A percentile compares a stretch with the other conserved stretches of the same genome.
Evolutionary conservation across 1,140 invertebrate species (phyloP).

Genomic region (Listronotus bonariensis): DNA sequence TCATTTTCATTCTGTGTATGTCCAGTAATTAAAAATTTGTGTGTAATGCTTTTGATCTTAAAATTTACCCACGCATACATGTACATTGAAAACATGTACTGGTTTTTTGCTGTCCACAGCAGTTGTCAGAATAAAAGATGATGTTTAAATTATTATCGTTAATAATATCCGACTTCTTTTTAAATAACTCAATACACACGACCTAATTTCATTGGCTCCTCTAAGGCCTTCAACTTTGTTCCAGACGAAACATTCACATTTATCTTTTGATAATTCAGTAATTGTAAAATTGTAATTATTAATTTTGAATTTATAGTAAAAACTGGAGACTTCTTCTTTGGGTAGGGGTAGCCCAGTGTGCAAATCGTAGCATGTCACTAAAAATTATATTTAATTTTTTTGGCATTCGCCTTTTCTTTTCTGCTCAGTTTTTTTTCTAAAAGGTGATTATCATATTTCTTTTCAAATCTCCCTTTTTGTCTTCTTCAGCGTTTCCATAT

Average conservation of each 20-base stretch:
- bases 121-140: constrained; percentile 53
- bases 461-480: constrained; percentile 33
- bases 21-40: no score
- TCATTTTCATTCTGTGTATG: constrained; percentile 51
- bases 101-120: constrained; percentile 54
- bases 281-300: constrained; percentile 51
- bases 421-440: constrained; percentile 44
- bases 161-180: constrained; percentile 26
- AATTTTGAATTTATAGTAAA: constrained; percentile 50
- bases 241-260: constrained; percentile 54
- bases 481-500: constrained; percentile 42
- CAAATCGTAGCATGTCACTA: constrained; percentile 47
- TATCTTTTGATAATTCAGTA: constrained; percentile 44
- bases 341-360: constrained; percentile 45
- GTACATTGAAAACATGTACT: constrained; percentile 47
- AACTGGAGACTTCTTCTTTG: constrained; percentile 38
- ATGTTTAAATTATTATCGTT: constrained; percentile 41
- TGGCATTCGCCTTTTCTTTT: constrained; percentile 41
- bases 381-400: constrained; percentile 33
- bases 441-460: constrained; percentile 38
- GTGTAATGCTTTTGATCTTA: no score
- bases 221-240: constrained; percentile 55
- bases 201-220: constrained; percentile 55
- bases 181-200: constrained; percentile 51
- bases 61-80: no score